Evolutionary conservation across 2,113 vertebrate species (phyloP).

Genomic region (Eubucco bourcierii): DNA sequence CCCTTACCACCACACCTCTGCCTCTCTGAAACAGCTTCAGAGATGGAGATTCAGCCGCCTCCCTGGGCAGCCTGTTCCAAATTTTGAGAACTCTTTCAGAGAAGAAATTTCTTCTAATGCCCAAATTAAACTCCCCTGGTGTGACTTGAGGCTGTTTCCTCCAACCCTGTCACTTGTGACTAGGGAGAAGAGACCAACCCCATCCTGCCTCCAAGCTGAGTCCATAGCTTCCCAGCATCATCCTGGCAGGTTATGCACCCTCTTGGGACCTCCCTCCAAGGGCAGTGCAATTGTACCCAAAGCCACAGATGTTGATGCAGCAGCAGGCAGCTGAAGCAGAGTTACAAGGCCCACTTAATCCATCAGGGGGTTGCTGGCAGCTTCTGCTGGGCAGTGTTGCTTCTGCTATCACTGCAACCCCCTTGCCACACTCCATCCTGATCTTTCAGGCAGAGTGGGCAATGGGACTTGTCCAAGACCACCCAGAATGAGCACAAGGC

Average conservation of each 20-base stretch:
- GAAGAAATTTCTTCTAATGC: too few relatives aligned
- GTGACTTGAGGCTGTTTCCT: too few relatives aligned
- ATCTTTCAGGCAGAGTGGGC: conserved; percentile 9
- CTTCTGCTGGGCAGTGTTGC: neutral
- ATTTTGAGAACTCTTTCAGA: too few relatives aligned
- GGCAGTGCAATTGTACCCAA: neutral
- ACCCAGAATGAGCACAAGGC: conserved; percentile 19
- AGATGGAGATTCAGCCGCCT: too few relatives aligned
- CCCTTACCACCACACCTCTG: too few relatives aligned
- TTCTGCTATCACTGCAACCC: accelerated
- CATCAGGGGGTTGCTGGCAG: neutral
- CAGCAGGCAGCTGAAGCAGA: neutral
- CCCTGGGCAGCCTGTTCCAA: too few relatives aligned
- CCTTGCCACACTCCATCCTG: neutral
- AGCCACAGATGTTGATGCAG: neutral
- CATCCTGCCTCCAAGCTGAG: too few relatives aligned
- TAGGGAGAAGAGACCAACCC: too few relatives aligned
- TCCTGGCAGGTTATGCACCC: neutral
- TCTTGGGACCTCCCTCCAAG: neutral
- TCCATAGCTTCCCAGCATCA: neutral
- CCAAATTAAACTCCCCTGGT: too few relatives aligned
- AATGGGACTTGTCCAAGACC: conserved; percentile 37
- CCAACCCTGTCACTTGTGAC: too few relatives aligned
- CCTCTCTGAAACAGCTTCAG: too few relatives aligned
- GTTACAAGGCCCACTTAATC: neutral